Evolutionary conservation across 2,888 invertebrate genomes (phyloP).

Genomic region (Eupithecia exiguata): DNA sequence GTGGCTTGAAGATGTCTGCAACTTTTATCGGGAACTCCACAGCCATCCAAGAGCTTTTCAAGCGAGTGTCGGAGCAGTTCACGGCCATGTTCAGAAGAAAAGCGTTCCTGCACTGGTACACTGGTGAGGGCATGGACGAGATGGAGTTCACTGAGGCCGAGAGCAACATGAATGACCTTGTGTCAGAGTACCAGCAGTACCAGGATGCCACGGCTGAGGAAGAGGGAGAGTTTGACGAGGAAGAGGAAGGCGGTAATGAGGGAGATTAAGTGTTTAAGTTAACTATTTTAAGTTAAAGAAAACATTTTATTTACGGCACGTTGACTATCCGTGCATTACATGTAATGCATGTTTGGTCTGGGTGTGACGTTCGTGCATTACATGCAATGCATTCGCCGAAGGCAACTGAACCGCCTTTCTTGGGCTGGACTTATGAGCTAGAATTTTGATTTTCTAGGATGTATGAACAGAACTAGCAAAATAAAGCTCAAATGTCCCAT

Average conservation of each 20-base stretch:
- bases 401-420: too few species aligned
- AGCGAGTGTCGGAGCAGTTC: slow-evolving; percentile 89
- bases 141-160: slow-evolving; percentile 99
- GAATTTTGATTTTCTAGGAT: too few species aligned
- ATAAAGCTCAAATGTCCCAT: too few species aligned
- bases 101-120: slow-evolving; percentile 93
- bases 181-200: slow-evolving; percentile 91
- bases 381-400: too few species aligned
- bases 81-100: slow-evolving; percentile 92
- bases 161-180: slow-evolving; percentile 96
- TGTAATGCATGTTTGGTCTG: too few species aligned
- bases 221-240: slow-evolving; percentile 83
- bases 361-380: too few species aligned
- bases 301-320: too few species aligned
- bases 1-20: slow-evolving; percentile 91
- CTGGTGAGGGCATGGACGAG: slow-evolving; percentile 95
- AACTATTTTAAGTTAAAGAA: too few species aligned
- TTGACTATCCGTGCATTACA: too few species aligned
- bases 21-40: slow-evolving; percentile 92
- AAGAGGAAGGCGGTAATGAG: slow-evolving; percentile 71
- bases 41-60: slow-evolving; percentile 90
- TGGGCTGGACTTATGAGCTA: too few species aligned
- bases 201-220: slow-evolving; percentile 85
- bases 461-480: too few species aligned
- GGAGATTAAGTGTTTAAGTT: too few species aligned